Evolutionary conservation across 2,797 vertebrate species (phyloP).

Genomic region (Ptychobarbus kaznakovi): DNA sequence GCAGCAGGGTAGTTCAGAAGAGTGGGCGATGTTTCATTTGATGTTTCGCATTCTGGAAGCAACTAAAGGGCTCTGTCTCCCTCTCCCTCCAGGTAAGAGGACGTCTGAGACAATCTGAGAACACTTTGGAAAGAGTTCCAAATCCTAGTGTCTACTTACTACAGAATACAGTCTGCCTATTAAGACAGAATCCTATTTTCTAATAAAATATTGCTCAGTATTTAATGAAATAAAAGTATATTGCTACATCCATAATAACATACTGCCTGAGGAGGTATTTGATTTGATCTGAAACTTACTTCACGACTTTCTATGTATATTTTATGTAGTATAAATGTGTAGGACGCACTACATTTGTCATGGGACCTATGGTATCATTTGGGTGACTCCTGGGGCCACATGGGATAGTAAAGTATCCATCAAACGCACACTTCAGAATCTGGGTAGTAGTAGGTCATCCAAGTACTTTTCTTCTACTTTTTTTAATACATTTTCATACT

Average conservation of each 20-base stretch:
- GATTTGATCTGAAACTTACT: no score
- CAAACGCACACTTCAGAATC: background rate
- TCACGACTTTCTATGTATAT: no score
- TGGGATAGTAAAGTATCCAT: background rate
- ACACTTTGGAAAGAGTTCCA: constrained; percentile 13
- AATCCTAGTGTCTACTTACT: background rate
- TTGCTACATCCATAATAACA: background rate
- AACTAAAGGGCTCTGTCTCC: constrained; percentile 83
- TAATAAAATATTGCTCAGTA: background rate
- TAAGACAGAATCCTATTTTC: background rate
- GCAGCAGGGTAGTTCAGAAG: constrained; percentile 77
- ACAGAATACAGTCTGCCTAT: background rate
- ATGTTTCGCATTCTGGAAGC: constrained; percentile 93
- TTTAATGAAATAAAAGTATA: background rate
- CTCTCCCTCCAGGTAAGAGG: constrained; percentile 89
- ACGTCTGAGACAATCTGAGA: background rate
- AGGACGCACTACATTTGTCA: no score
- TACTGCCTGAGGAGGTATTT: background rate
- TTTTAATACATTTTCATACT: background rate
- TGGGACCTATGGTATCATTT: no score
- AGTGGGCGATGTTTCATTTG: constrained; percentile 86
- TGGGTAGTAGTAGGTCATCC: background rate
- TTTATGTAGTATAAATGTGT: no score
- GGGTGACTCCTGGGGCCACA: no score
- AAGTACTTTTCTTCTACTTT: background rate